Evolutionary conservation across 2,113 vertebrate genomes (phyloP).

Genomic region (Pycnonotus jocosus): DNA sequence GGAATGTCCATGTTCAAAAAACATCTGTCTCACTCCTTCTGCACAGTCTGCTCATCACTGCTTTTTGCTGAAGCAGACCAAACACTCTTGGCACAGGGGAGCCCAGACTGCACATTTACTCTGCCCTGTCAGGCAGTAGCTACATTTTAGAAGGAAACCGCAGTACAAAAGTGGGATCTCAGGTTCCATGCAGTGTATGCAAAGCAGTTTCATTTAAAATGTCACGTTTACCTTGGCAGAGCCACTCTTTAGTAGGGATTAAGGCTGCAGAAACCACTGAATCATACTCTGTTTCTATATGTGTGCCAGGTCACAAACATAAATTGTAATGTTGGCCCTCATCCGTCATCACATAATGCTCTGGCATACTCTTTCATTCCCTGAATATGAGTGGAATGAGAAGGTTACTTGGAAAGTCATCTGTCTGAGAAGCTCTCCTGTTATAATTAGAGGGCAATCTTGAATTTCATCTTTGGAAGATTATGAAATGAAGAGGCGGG

Average conservation of each 20-base stretch:
- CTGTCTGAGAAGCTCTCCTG: constrained; percentile 66
- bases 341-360: constrained; percentile 50
- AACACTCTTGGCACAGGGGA: background rate
- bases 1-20: background rate
- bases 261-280: constrained; percentile 57
- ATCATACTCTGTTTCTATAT: constrained; percentile 60
- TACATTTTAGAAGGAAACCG: constrained; percentile 59
- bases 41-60: background rate
- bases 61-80: background rate
- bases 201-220: constrained; percentile 68
- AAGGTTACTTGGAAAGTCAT: constrained; percentile 65
- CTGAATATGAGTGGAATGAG: constrained; percentile 63
- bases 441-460: constrained; percentile 51
- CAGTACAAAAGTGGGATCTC: constrained; percentile 51
- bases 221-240: constrained; percentile 72
- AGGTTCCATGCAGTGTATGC: constrained; percentile 59
- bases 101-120: background rate
- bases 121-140: constrained; percentile 48
- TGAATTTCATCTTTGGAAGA: constrained; percentile 61
- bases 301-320: constrained; percentile 65
- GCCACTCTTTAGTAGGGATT: constrained; percentile 54
- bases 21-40: background rate
- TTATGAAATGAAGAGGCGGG: background rate
- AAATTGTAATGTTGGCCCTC: constrained; percentile 63
- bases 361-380: constrained; percentile 53